phyloP scores from a whole-genome alignment of 2,888 invertebrate species.

The Steinernema hermaphroditum region DNA sequence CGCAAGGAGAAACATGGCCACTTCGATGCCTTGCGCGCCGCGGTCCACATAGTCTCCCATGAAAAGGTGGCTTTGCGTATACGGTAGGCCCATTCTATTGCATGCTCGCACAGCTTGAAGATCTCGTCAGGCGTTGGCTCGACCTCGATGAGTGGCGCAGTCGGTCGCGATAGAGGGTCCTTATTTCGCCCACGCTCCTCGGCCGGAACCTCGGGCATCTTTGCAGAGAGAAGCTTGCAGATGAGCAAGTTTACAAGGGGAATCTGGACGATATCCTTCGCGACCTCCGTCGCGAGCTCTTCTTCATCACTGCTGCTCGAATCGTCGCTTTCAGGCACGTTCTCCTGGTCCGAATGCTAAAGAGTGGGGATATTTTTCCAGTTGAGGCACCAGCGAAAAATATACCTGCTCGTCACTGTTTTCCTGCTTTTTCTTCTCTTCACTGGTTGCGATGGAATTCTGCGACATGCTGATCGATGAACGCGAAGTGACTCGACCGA shows the following conservation, averaged over 20 bases:
- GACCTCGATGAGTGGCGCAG: conserved; percentile 42
- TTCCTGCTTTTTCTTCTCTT: background rate
- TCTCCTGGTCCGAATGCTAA: background rate
- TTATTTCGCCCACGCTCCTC: conserved; percentile 2
- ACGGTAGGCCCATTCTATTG: conserved; percentile 44
- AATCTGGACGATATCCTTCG: conserved; percentile 20
- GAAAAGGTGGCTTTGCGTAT: conserved; percentile 43
- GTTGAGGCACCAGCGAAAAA: too few species aligned
- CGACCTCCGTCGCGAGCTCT: conserved; percentile 13
- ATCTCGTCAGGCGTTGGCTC: conserved; percentile 45
- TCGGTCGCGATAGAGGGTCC: background rate
- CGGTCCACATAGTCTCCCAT: conserved; percentile 48
- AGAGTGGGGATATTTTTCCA: too few species aligned
- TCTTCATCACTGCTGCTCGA: conserved; percentile 27
- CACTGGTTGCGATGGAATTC: background rate
- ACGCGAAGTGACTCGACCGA: background rate
- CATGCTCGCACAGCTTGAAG: conserved; percentile 45
- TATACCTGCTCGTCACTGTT: background rate
- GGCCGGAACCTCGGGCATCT: conserved; percentile 22
- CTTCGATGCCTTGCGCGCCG: conserved; percentile 46
- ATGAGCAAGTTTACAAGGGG: conserved; percentile 37
- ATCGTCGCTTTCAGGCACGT: conserved; percentile 19
- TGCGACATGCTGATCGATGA: background rate
- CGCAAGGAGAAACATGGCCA: conserved; percentile 37
- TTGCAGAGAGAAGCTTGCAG: conserved; percentile 37